These are phyloP conservation scores for Dascyllus trimaculatus DNA, from an alignment of 2,113 vertebrate species.

Conservation along the genomic window DNA sequence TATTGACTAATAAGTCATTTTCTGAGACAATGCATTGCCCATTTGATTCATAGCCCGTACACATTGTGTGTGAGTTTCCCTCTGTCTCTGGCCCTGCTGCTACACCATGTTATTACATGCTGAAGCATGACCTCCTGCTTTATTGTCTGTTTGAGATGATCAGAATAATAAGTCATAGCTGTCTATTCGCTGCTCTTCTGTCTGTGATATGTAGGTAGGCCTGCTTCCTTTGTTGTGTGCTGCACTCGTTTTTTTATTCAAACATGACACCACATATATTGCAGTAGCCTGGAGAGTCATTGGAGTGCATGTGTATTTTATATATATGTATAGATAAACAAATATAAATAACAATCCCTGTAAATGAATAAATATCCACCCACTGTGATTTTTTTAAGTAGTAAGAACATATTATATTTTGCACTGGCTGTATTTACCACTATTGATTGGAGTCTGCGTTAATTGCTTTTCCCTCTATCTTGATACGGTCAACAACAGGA, in stretches of 20 bases:
- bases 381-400: constrained; percentile 31
- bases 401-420: constrained; percentile 52
- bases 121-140: constrained; percentile 79
- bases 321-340: constrained; percentile 16
- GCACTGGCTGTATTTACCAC: constrained; percentile 48
- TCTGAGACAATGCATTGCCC: constrained; percentile 70
- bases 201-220: constrained; percentile 60
- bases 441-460: constrained; percentile 64
- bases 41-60: constrained; percentile 80
- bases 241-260: constrained; percentile 29
- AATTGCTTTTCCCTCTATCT: constrained; percentile 73
- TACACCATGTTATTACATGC: constrained; percentile 74
- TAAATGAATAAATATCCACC: constrained; percentile 6
- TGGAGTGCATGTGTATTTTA: constrained; percentile 2
- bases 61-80: constrained; percentile 53
- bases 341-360: constrained; percentile 5
- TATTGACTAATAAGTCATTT: constrained; percentile 86
- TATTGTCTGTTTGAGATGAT: constrained; percentile 83
- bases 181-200: constrained; percentile 65
- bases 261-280: constrained; percentile 26
- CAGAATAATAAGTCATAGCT: constrained; percentile 82
- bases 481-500: constrained; percentile 66
- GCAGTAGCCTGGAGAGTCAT: constrained; percentile 3
- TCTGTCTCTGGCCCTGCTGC: constrained; percentile 72
- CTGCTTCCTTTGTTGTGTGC: constrained; percentile 44